These are phyloP conservation scores for Gymnopithys bicolor DNA, from an alignment of 2,797 vertebrate species.

Conservation along the genomic window DNA sequence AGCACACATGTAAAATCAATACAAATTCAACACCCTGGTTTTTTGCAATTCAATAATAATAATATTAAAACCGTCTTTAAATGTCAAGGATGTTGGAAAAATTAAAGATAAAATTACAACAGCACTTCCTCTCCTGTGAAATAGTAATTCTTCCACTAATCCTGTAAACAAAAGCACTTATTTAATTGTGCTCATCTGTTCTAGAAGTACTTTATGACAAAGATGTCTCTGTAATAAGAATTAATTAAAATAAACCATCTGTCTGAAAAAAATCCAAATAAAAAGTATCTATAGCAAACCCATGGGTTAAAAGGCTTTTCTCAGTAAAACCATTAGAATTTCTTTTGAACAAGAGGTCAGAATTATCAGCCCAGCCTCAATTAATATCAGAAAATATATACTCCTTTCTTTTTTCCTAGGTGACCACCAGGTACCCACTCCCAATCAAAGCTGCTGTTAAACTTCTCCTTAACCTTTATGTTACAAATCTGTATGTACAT, in stretches of 20 bases:
- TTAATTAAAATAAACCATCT: constrained; percentile 78
- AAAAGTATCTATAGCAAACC: not conserved
- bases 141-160: constrained; percentile 66
- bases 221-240: constrained; percentile 72
- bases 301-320: not conserved
- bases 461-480: not conserved
- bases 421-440: not conserved
- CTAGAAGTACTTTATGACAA: constrained; percentile 66
- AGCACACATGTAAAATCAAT: constrained; percentile 68
- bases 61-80: constrained; percentile 72
- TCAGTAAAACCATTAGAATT: not conserved
- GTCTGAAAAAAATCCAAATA: constrained; percentile 48
- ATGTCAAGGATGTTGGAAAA: constrained; percentile 73
- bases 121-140: constrained; percentile 60
- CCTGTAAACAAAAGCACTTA: constrained; percentile 71
- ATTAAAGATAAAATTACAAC: constrained; percentile 73
- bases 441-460: not conserved
- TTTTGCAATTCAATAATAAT: constrained; percentile 65
- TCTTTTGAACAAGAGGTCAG: not conserved
- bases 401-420: not conserved
- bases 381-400: not conserved
- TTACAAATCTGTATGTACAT: not conserved
- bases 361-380: not conserved
- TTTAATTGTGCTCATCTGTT: constrained; percentile 72
- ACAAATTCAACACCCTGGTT: constrained; percentile 50